phyloP scores from a whole-genome alignment of 2,113 vertebrate genomes.

The Cyprinodon brontotheroides region DNA sequence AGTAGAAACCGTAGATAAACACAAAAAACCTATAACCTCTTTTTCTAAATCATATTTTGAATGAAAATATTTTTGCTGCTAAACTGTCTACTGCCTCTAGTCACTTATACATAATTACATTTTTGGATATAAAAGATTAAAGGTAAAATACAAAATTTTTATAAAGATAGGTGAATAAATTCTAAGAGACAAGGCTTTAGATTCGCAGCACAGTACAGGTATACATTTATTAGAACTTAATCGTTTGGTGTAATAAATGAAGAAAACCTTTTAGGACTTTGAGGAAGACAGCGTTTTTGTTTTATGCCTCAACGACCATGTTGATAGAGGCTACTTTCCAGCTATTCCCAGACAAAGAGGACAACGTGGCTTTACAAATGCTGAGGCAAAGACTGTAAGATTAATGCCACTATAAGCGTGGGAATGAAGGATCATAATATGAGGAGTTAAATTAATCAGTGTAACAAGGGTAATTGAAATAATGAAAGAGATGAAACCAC shows the following conservation, averaged over 20 bases:
- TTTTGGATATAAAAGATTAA: slow-evolving; percentile 11
- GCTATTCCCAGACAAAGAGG: slow-evolving; percentile 31
- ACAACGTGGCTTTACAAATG: slow-evolving; percentile 56
- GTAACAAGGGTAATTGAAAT: slow-evolving; percentile 61
- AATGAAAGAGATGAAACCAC: slow-evolving; percentile 54
- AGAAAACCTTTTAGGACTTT: slow-evolving; percentile 58
- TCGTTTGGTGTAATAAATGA: slow-evolving; percentile 58
- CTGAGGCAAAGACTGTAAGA: slow-evolving; percentile 42
- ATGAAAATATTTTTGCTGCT: not conserved
- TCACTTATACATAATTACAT: not conserved
- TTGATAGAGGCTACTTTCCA: slow-evolving; percentile 39
- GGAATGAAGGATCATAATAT: slow-evolving; percentile 62
- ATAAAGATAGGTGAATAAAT: slow-evolving; percentile 1
- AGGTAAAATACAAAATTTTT: slow-evolving; percentile 17
- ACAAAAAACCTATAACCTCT: not conserved
- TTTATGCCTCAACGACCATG: slow-evolving; percentile 44
- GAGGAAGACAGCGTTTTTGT: slow-evolving; percentile 50
- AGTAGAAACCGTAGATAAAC: not conserved
- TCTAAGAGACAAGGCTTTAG: slow-evolving; percentile 25
- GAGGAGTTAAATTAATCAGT: slow-evolving; percentile 65
- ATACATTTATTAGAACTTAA: slow-evolving; percentile 37
- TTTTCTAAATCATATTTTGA: not conserved
- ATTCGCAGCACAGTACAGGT: slow-evolving; percentile 12
- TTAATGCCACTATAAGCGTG: slow-evolving; percentile 43
- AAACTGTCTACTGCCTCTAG: not conserved